These are phyloP conservation scores for Amblyteles armatorius DNA, from an alignment of 2,888 invertebrate genomes.

Conservation along the genomic window DNA sequence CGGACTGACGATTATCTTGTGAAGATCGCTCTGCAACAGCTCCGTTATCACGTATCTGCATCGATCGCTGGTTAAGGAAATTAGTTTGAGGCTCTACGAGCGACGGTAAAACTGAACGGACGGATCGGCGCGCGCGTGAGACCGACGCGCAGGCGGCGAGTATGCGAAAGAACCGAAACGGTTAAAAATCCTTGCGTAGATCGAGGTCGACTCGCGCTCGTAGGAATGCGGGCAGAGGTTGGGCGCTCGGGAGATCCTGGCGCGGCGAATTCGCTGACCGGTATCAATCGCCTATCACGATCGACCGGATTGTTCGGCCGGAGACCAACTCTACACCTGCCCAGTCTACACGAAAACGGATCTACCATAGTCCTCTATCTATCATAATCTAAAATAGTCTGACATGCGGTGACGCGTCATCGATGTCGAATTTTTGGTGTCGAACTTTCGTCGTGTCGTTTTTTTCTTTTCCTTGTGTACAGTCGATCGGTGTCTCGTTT, in stretches of 20 bases:
- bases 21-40: constrained; percentile 99
- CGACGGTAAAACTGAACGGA: too few species aligned
- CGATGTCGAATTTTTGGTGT: too few species aligned
- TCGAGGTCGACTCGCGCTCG: constrained; percentile 80
- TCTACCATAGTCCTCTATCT: too few species aligned
- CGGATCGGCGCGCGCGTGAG: too few species aligned
- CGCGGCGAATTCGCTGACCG: constrained; percentile 38
- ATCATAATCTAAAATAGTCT: too few species aligned
- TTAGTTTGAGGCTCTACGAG: not conserved
- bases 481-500: too few species aligned
- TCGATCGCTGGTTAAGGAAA: constrained; percentile 60
- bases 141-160: not conserved
- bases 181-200: constrained; percentile 75
- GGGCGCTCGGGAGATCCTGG: constrained; percentile 74
- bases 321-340: too few species aligned
- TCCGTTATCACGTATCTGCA: constrained; percentile 99
- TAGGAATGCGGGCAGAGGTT: constrained; percentile 82
- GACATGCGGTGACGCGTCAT: too few species aligned
- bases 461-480: too few species aligned
- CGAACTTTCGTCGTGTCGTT: too few species aligned
- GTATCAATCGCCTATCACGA: constrained; percentile 10
- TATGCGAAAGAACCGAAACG: constrained; percentile 54
- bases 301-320: not conserved
- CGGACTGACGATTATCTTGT: constrained; percentile 99
- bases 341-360: too few species aligned